phyloP scores from a whole-genome alignment of 2,797 vertebrate species.

The Ambastaia sidthimunki region DNA sequence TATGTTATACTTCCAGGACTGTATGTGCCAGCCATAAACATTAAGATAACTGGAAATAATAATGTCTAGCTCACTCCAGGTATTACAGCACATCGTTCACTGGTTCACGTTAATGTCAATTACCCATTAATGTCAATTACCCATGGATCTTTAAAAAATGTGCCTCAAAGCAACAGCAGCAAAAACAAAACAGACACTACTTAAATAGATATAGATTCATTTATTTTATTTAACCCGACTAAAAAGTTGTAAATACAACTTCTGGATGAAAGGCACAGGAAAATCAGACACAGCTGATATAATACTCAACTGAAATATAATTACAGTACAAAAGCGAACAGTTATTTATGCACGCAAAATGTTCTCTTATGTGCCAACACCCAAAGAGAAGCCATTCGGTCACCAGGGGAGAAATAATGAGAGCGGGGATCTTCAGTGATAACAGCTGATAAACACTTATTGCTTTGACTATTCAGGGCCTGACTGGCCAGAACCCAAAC shows the following conservation, averaged over 20 bases:
- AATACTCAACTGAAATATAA: constrained; percentile 84
- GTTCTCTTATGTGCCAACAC: constrained; percentile 79
- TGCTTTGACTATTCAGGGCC: constrained; percentile 82
- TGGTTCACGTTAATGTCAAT: background rate
- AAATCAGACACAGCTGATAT: constrained; percentile 97
- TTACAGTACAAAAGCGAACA: constrained; percentile 97
- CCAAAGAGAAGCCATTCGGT: constrained; percentile 18
- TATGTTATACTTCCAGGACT: too few relatives aligned
- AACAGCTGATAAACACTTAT: constrained; percentile 85
- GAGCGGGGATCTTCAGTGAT: constrained; percentile 66
- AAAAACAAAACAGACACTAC: constrained; percentile 64
- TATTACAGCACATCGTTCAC: background rate
- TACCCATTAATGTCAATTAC: background rate
- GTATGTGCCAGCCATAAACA: background rate
- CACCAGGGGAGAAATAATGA: constrained; percentile 39
- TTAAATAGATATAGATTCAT: constrained; percentile 81
- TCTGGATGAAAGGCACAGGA: constrained; percentile 97
- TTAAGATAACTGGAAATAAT: background rate
- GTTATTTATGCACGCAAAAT: constrained; percentile 88
- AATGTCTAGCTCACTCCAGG: background rate
- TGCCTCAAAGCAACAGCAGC: background rate
- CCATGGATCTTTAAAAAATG: background rate
- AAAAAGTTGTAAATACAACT: constrained; percentile 98
- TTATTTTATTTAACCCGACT: constrained; percentile 95
- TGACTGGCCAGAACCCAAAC: constrained; percentile 40